These are phyloP conservation scores for Lepidotrigona ventralis DNA, from an alignment of 1,140 invertebrate species.

Conservation along the genomic window DNA sequence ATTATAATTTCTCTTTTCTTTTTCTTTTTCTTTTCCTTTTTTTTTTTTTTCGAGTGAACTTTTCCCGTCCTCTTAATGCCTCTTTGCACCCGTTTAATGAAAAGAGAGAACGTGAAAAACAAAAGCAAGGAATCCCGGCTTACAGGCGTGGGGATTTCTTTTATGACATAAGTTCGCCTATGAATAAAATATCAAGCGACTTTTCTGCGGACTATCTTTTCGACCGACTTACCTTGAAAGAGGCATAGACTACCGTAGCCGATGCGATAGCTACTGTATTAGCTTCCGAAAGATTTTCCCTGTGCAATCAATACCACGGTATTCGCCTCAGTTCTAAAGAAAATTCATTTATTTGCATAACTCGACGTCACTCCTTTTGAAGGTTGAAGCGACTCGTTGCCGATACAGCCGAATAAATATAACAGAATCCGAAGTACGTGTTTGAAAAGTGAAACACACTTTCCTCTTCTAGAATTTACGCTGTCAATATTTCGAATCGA, in stretches of 20 bases:
- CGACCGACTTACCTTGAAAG: conserved; percentile 36
- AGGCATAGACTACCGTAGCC: conserved; percentile 16
- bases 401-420: neutral
- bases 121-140: neutral
- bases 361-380: neutral
- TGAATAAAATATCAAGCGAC: conserved; percentile 72
- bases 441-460: neutral
- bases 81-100: conserved; percentile 33
- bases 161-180: conserved; percentile 70
- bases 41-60: neutral
- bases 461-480: too few species aligned
- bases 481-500: neutral
- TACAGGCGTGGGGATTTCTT: conserved; percentile 58
- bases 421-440: neutral
- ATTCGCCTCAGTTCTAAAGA: conserved; percentile 10
- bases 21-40: too few species aligned
- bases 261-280: neutral
- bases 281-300: neutral
- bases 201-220: conserved; percentile 44
- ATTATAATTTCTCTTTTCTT: neutral
- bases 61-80: neutral
- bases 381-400: neutral
- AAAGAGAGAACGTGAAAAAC: conserved; percentile 41
- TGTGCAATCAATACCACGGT: neutral
- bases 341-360: conserved; percentile 39